Percentiles rank a stretch among this genome's conserved stretches.
Evolutionary conservation across 2,797 vertebrate species (phyloP).

Genomic region (Leucoraja ocellata): DNA sequence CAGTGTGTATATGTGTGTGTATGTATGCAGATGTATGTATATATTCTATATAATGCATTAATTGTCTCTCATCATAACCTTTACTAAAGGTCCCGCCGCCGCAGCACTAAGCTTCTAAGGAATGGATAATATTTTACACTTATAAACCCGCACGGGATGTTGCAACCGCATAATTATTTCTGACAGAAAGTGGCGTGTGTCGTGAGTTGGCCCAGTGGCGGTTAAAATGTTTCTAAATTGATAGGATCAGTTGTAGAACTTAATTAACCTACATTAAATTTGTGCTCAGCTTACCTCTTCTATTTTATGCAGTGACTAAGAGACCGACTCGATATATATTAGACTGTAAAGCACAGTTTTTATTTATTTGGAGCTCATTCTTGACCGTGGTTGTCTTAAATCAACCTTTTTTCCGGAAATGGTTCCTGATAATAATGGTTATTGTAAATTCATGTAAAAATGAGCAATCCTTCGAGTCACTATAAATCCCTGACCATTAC

Average conservation of each 20-base stretch:
- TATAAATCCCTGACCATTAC: background rate
- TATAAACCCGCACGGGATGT: background rate
- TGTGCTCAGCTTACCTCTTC: too few relatives aligned
- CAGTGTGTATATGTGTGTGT: too few relatives aligned
- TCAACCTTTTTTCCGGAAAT: background rate
- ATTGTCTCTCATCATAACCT: background rate
- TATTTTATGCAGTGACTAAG: background rate
- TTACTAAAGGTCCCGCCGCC: background rate
- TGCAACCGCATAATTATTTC: background rate
- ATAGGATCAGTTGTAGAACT: background rate
- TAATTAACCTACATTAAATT: background rate
- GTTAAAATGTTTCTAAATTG: background rate
- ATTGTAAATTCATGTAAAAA: background rate
- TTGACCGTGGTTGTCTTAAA: background rate
- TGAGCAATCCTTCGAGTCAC: background rate
- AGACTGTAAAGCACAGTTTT: background rate
- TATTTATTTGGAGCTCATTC: background rate
- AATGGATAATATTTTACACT: background rate
- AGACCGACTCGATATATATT: background rate
- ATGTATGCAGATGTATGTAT: too few relatives aligned
- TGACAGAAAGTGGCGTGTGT: background rate
- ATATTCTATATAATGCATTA: background rate
- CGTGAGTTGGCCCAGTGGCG: too few relatives aligned
- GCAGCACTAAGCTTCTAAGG: background rate
- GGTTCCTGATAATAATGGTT: background rate